A percentile compares a stretch with the other conserved stretches of the same genome.
These are phyloP conservation scores for Notolabrus celidotus DNA, from an alignment of 2,797 vertebrate species.

Conservation along the genomic window DNA sequence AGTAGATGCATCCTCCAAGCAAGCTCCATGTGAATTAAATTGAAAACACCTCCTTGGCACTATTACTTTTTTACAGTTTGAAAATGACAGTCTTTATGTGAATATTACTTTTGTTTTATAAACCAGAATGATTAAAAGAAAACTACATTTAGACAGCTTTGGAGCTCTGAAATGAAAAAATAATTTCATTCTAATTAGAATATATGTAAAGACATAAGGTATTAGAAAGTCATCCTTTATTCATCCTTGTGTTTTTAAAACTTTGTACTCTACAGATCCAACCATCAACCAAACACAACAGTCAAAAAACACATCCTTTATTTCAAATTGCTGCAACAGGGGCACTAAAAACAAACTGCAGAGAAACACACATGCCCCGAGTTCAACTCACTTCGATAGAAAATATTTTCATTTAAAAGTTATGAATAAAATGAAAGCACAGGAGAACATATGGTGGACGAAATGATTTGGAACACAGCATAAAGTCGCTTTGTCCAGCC, in stretches of 20 bases:
- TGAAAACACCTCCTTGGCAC: background rate
- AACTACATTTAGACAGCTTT: too few species aligned
- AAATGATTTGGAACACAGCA: constrained; percentile 58
- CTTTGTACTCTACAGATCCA: constrained; percentile 5
- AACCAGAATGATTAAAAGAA: background rate
- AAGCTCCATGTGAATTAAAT: too few species aligned
- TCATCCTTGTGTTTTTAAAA: background rate
- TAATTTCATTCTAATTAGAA: background rate
- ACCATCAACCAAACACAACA: constrained; percentile 52
- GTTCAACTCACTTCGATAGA: constrained; percentile 82
- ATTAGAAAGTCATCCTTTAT: background rate
- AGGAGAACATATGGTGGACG: constrained; percentile 78
- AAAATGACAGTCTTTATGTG: too few species aligned
- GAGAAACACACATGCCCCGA: constrained; percentile 72
- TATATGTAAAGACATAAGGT: background rate
- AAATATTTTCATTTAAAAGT: constrained; percentile 81
- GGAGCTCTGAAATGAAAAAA: background rate
- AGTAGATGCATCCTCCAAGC: too few species aligned
- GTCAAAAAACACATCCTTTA: constrained; percentile 80
- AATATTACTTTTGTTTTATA: background rate
- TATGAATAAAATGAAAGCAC: constrained; percentile 89
- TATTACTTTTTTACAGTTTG: too few species aligned
- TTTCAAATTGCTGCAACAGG: constrained; percentile 78
- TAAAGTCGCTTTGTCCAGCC: constrained; percentile 58
- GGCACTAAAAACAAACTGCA: constrained; percentile 77